These are phyloP conservation scores for Drosophila anomalata DNA, from an alignment of 2,888 invertebrate species.

Conservation along the genomic window DNA sequence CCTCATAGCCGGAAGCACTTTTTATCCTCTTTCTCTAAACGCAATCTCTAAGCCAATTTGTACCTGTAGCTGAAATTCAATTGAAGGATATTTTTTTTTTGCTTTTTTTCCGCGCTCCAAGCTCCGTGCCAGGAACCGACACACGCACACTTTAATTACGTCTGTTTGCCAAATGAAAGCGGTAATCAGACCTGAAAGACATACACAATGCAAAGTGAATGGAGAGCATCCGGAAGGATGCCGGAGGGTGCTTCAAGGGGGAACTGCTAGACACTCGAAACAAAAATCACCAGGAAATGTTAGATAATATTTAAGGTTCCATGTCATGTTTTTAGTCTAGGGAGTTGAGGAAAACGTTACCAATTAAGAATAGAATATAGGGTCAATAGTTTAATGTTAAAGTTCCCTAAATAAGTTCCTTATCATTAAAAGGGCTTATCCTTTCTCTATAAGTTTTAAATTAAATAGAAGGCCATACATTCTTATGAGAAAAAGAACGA, in stretches of 20 bases:
- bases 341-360: too few relatives aligned
- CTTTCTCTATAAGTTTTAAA: too few relatives aligned
- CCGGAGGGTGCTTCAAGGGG: neutral
- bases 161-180: conserved; percentile 79
- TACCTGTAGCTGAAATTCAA: conserved; percentile 74
- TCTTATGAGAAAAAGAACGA: too few relatives aligned
- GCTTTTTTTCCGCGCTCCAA: neutral
- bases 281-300: neutral
- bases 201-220: conserved; percentile 65
- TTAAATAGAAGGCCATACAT: too few relatives aligned
- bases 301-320: too few relatives aligned
- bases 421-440: too few relatives aligned
- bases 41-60: conserved; percentile 76
- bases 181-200: conserved; percentile 78
- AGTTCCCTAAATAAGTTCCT: too few relatives aligned
- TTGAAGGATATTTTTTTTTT: conserved; percentile 61
- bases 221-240: conserved; percentile 29
- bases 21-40: conserved; percentile 28
- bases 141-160: conserved; percentile 72
- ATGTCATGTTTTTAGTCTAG: too few relatives aligned
- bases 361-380: too few relatives aligned
- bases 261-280: neutral
- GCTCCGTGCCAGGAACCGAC: neutral
- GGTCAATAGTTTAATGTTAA: too few relatives aligned
- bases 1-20: conserved; percentile 4